A percentile compares a stretch with the other conserved stretches of the same genome.
Evolutionary conservation across 2,113 vertebrate genomes (phyloP).

Genomic region (Platysternon megacephalum): DNA sequence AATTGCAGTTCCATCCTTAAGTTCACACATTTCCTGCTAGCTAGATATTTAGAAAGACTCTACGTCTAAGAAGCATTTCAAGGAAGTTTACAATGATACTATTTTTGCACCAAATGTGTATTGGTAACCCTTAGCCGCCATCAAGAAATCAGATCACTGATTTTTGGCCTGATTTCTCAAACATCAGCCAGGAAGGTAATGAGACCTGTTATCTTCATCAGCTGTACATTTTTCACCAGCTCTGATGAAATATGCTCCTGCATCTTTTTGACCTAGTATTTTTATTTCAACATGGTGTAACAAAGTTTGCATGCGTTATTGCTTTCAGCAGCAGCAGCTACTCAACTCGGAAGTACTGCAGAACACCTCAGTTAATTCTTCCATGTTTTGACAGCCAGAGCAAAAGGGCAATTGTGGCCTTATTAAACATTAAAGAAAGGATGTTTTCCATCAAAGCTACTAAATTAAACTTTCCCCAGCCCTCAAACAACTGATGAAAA

Average conservation of each 20-base stretch:
- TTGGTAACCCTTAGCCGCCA: neutral
- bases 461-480: neutral
- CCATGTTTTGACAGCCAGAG: neutral
- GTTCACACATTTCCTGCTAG: neutral
- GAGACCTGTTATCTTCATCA: neutral
- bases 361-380: neutral
- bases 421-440: neutral
- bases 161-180: neutral
- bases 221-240: neutral
- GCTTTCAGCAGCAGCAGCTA: too few species aligned
- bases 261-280: neutral
- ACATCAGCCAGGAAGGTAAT: neutral
- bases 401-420: neutral
- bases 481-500: neutral
- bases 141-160: neutral
- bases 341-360: neutral
- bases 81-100: neutral
- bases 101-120: neutral
- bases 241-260: rapidly evolving
- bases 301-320: neutral
- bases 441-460: neutral
- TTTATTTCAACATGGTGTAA: neutral
- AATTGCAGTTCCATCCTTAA: neutral
- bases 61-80: neutral
- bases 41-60: neutral